Percentiles rank a stretch among this genome's conserved stretches.
Conservation (phyloP, 2,888 invertebrate genomes). For the Calameuta filiformis region DNA sequence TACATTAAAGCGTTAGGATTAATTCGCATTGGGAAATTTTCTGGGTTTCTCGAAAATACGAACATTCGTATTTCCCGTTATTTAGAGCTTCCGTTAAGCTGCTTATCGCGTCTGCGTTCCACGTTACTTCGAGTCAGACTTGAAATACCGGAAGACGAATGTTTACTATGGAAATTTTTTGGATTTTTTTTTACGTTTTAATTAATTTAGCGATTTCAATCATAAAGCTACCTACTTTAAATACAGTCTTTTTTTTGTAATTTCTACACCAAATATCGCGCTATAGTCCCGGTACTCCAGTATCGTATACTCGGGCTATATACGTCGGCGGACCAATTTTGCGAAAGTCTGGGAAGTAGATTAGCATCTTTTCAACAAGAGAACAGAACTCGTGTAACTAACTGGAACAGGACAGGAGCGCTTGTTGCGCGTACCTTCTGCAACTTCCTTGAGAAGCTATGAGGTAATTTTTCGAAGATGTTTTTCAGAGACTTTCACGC, state of each 20-base stretch:
- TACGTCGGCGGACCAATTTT: neutral
- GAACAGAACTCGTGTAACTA: neutral
- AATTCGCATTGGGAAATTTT: neutral
- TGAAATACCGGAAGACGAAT: neutral
- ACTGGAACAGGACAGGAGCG: neutral
- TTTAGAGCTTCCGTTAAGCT: neutral
- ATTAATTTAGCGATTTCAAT: too few species aligned
- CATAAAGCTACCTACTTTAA: neutral
- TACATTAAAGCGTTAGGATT: neutral
- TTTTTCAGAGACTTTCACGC: neutral
- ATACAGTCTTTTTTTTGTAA: neutral
- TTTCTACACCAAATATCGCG: neutral
- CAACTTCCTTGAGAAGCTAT: neutral
- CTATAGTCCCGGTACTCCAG: rapidly evolving
- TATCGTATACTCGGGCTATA: neutral
- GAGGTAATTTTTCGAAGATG: neutral
- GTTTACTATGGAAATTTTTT: neutral
- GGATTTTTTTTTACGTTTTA: neutral
- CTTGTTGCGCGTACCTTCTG: neutral
- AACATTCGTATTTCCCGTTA: neutral
- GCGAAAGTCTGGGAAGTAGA: neutral
- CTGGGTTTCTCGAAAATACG: neutral
- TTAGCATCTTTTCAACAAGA: neutral
- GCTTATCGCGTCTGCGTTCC: neutral
- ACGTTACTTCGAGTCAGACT: neutral